Evolutionary conservation across 1,140 invertebrate genomes (phyloP).

Genomic region (Eurytemora carolleeae): DNA sequence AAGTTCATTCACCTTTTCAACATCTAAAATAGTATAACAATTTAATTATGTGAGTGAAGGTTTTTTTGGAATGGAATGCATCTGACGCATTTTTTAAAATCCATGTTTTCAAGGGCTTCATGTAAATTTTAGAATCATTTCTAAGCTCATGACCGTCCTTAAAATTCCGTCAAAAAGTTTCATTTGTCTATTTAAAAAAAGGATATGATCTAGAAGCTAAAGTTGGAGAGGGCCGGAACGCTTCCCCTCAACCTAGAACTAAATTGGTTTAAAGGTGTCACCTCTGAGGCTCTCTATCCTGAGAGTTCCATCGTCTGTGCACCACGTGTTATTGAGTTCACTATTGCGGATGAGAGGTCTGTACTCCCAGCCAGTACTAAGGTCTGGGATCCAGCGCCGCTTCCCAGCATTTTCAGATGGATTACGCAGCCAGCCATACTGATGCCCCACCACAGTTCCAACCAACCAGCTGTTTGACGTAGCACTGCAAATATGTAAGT

Average conservation of each 20-base stretch:
- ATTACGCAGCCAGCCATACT: not conserved
- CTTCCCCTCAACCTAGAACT: not conserved
- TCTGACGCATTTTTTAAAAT: not conserved
- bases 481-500: no score
- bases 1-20: not conserved
- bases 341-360: not conserved
- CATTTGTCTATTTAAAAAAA: not conserved
- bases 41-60: not conserved
- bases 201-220: not conserved
- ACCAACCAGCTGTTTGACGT: constrained; percentile 1
- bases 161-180: not conserved
- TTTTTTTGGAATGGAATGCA: no score
- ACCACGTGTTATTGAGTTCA: not conserved
- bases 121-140: not conserved
- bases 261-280: not conserved
- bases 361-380: not conserved
- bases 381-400: not conserved
- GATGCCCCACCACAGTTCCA: constrained; percentile 1
- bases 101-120: not conserved
- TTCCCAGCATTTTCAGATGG: not conserved
- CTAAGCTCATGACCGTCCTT: not conserved
- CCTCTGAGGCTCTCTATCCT: not conserved
- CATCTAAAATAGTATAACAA: not conserved
- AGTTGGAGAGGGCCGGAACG: not conserved
- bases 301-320: not conserved